Base-by-base conservation (phyloP, 1,140 invertebrate genomes). In the Aphelinus certus region DNA sequence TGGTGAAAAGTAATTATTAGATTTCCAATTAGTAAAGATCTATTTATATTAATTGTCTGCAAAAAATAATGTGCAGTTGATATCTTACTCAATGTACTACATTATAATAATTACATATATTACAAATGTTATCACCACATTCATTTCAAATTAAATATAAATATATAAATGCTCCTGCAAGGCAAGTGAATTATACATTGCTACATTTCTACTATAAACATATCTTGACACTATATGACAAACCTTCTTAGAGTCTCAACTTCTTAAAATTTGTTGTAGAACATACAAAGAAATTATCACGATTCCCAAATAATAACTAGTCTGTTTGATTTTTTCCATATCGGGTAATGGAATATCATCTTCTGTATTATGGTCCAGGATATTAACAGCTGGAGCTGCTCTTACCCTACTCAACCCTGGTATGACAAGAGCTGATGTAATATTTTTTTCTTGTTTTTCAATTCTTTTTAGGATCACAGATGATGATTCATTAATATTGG, bases 191-290 rank as follows among this genome's bases (percentile, higher is more conserved):
- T 58, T 69, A 2, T n/a, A 48, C 47, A 48, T 49, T 49, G 46
- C 26, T 57, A 58, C 9, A 69, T 60, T 69, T 58, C 10, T 26
- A 26, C 47, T 60, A 69, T 45, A 3, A 66, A 49, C 5, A 65
- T 49, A 26, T 26, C 43, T 66, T 63, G 42, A 43, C 26, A 60
- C 45, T 60, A 58, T 58, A 43, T 5, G 42, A 43, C 42, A 60
- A 60, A 60, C 2, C 42, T 60, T 60, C 2, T 63, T 48, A 3
- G 2, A 61, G 4, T 70, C 69, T 70, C 47, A 75, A 10, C 67
- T 77, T 65, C 61, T 76, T 53, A 66, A 69, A 64, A 80, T 58
- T 77, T 76, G 79, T 57, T 73, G 73, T n/a, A 79, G 56, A 67
- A 79, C 58, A 68, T 69, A 76, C 45, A 79, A 47, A n/a, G 73